A percentile compares a stretch with the other conserved stretches of the same genome.
Evolutionary conservation across 2,888 invertebrate species (phyloP).

Genomic region (Salticus scenicus): DNA sequence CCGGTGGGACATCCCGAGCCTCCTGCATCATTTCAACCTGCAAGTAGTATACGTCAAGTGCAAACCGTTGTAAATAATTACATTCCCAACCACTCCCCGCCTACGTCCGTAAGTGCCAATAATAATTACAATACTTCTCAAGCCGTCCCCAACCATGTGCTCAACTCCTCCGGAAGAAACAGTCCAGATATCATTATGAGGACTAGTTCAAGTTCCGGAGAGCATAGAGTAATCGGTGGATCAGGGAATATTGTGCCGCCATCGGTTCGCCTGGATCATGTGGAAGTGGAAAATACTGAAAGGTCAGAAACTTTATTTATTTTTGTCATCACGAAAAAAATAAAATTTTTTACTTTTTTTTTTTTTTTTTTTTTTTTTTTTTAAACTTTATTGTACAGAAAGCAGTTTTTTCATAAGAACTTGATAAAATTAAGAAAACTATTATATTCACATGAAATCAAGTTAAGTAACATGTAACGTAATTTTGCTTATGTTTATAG

Average conservation of each 20-base stretch:
- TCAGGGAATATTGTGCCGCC: neutral
- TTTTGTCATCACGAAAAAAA: too few relatives aligned
- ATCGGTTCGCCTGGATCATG: neutral
- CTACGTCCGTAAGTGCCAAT: constrained; percentile 11
- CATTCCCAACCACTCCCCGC: neutral
- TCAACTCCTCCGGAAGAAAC: neutral
- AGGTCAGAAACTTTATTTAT: constrained; percentile 33
- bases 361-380: too few relatives aligned
- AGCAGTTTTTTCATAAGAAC: too few relatives aligned
- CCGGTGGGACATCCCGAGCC: neutral
- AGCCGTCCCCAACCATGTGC: constrained; percentile 49
- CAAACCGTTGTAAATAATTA: constrained; percentile 14
- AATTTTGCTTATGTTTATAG: too few relatives aligned
- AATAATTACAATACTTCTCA: constrained; percentile 13
- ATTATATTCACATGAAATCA: too few relatives aligned
- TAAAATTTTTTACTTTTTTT: too few relatives aligned
- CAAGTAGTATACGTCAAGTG: neutral
- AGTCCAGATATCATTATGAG: constrained; percentile 9
- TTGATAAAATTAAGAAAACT: too few relatives aligned
- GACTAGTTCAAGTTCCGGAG: constrained; percentile 31
- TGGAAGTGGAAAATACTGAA: constrained; percentile 38
- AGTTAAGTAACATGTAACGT: too few relatives aligned
- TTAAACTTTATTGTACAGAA: too few relatives aligned
- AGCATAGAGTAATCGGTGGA: constrained; percentile 29
- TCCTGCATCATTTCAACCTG: neutral